Evolutionary conservation across 1,140 invertebrate species (phyloP).

Genomic region (Dinoponera quadriceps): DNA sequence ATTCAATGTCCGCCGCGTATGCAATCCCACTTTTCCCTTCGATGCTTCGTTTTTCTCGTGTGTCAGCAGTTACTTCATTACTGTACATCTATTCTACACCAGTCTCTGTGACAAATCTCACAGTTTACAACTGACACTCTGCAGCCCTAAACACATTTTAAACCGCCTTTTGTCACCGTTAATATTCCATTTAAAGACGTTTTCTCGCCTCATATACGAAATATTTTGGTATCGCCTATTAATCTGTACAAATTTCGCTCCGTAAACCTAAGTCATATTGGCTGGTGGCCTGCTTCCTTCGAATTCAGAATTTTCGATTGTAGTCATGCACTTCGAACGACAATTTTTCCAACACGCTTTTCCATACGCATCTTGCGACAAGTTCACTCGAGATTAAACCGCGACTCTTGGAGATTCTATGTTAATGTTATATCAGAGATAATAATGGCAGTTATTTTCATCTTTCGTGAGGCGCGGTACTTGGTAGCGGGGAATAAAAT

Average conservation of each 20-base stretch:
- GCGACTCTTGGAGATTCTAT: slow-evolving; percentile 53
- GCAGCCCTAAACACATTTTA: slow-evolving; percentile 72
- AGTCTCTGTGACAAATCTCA: slow-evolving; percentile 37
- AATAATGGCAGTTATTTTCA: slow-evolving; percentile 60
- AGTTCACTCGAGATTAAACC: slow-evolving; percentile 21
- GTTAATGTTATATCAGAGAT: slow-evolving; percentile 40
- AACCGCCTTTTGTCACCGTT: slow-evolving; percentile 62
- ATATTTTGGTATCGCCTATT: slow-evolving; percentile 71
- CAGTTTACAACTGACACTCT: slow-evolving; percentile 65
- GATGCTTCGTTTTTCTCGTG: background rate
- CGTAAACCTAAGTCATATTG: slow-evolving; percentile 81
- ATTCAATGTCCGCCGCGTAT: slow-evolving; percentile 3
- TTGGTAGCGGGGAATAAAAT: background rate
- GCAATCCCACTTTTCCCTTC: slow-evolving; percentile 17
- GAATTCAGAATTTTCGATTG: slow-evolving; percentile 39
- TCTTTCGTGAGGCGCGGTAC: slow-evolving; percentile 28
- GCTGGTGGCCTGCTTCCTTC: slow-evolving; percentile 73
- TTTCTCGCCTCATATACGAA: slow-evolving; percentile 70
- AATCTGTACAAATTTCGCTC: slow-evolving; percentile 74
- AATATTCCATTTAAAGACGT: slow-evolving; percentile 65
- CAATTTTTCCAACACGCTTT: slow-evolving; percentile 7
- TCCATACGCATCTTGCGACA: background rate
- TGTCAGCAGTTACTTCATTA: slow-evolving; percentile 45
- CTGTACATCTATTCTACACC: slow-evolving; percentile 45
- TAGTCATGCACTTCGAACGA: slow-evolving; percentile 41